These are phyloP conservation scores for Pampusana beccarii DNA, from an alignment of 2,113 vertebrate genomes.

Conservation along the genomic window DNA sequence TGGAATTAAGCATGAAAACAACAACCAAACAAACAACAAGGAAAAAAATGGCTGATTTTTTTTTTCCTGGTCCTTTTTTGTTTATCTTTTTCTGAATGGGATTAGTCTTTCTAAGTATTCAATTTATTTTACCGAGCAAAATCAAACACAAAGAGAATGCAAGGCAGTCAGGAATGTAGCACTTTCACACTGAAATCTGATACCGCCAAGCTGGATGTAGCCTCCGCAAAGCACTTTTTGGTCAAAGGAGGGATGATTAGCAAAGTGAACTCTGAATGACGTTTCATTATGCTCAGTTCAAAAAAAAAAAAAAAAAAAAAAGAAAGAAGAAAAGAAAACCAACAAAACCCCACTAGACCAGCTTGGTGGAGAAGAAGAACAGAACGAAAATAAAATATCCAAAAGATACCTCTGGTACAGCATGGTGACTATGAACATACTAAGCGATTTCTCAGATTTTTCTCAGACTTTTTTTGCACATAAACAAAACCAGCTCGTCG, in stretches of 20 bases:
- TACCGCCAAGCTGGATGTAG: background rate
- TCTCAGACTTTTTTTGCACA: background rate
- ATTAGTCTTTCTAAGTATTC: background rate
- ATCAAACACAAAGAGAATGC: background rate
- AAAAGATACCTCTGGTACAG: background rate
- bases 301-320: rapidly evolving
- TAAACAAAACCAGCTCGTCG: background rate
- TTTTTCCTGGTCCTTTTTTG: rapidly evolving
- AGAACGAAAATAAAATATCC: background rate
- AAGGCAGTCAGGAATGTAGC: conserved; percentile 15
- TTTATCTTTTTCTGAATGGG: background rate
- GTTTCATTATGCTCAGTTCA: background rate
- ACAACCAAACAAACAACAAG: too few relatives aligned
- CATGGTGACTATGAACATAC: background rate
- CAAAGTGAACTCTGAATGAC: conserved; percentile 12
- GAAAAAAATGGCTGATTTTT: too few relatives aligned
- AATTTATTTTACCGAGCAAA: background rate
- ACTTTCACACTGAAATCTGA: conserved; percentile 38
- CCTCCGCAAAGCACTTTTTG: background rate
- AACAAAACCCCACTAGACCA: background rate
- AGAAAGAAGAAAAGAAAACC: rapidly evolving
- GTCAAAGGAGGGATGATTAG: conserved; percentile 23
- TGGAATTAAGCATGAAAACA: background rate
- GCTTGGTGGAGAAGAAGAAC: background rate
- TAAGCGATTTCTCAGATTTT: background rate